These are phyloP conservation scores for Heliothis peltigera DNA, from an alignment of 2,888 invertebrate species.

Conservation along the genomic window DNA sequence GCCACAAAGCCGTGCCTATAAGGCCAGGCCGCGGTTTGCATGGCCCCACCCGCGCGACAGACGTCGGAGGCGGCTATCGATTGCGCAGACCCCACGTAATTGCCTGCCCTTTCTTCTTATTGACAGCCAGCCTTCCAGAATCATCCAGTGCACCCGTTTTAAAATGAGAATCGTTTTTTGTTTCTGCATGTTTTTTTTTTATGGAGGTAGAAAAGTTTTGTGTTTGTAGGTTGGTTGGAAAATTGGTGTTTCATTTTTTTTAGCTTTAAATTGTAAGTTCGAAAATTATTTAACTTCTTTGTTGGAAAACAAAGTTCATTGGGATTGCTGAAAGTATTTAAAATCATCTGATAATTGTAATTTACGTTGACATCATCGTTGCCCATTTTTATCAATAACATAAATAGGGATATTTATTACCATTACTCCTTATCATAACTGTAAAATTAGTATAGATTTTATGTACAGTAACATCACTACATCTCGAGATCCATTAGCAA, in stretches of 20 bases:
- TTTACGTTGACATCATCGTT: no score
- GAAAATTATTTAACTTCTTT: no score
- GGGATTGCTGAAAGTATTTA: no score
- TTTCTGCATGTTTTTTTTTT: constrained; percentile 21
- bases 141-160: constrained; percentile 63
- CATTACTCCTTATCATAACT: no score
- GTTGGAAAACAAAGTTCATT: no score
- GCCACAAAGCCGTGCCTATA: constrained; percentile 22
- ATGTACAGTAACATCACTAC: background rate
- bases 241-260: background rate
- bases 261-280: no score
- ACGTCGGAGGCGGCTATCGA: constrained; percentile 75
- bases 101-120: constrained; percentile 81
- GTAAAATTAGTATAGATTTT: no score
- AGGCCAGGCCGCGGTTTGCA: constrained; percentile 34
- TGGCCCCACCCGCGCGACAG: constrained; percentile 60
- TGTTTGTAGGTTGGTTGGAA: background rate
- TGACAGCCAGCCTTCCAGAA: constrained; percentile 73
- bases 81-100: constrained; percentile 74
- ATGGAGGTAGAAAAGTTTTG: background rate
- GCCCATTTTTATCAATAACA: no score
- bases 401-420: no score
- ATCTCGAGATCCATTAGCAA: constrained; percentile 36
- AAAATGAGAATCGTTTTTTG: constrained; percentile 55
- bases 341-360: no score